Base-by-base conservation (phyloP, 2,113 vertebrate genomes). In the Centrocercus urophasianus region DNA sequence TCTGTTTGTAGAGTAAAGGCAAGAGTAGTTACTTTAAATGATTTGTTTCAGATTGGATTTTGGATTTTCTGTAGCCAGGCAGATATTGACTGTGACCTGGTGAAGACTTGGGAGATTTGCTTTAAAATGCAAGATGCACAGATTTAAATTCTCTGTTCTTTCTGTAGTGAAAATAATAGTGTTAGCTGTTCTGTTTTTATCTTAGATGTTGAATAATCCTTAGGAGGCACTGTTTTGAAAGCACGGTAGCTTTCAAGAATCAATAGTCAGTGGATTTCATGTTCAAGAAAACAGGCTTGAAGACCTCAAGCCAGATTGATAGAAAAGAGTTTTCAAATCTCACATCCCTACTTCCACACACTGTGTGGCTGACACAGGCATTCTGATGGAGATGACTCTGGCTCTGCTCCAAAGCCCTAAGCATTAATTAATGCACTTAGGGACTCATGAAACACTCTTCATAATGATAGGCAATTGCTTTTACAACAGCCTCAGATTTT, bases 401-500 rank as follows among this genome's bases (percentile, higher is more conserved):
- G 93, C 93, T 95, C 86, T 83, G 88, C 70, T 94, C 93, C 95
- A 95, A 90, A 88, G 83, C 38, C 38, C 65, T 88, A 74, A 92
- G 73, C 90, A 72, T 95, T 95, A 95, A 96, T 95, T 96, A 94
- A 88, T 7, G 5, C 73, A 78, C 90, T 93, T 72, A 61, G 72
- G 95, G 69, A 88, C 79, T 94, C 86, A 14, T 43, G 61, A 86
- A 96, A 78, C 61, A 36, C 86, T 96, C 65, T 81, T 90, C 86
- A 48, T 96, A 94, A 95, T 95, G 90, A 96, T 78, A 81, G 90
- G 86, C 92, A 95, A 86, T 96, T 96, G 86, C 93, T 86, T 94
- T 92, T 96, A 88, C 90, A 96, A 47, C 61, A 72, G 83, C 90
- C 40, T 86, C 61, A 11, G 83, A 86, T 90, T 94, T 92, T 94